phyloP scores from a whole-genome alignment of 2,113 vertebrate genomes.

The Candoia aspera region DNA sequence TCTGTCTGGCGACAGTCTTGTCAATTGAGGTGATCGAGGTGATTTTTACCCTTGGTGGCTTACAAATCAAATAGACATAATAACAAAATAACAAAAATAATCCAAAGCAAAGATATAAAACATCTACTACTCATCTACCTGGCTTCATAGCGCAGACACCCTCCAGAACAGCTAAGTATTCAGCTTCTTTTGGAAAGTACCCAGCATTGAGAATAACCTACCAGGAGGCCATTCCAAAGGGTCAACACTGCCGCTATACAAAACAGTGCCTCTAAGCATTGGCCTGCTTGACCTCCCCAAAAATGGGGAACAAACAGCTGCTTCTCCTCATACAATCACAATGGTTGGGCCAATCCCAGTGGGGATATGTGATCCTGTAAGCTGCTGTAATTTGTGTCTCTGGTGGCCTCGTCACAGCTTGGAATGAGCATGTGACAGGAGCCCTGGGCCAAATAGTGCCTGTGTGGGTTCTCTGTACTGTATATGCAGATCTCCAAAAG shows the following conservation, averaged over 20 bases:
- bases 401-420: too few species aligned
- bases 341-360: neutral
- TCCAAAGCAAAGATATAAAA: neutral
- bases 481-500: neutral
- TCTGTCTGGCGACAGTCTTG: too few species aligned
- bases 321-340: neutral
- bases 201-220: neutral
- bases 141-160: neutral
- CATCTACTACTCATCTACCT: neutral
- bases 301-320: neutral
- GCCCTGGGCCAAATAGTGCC: too few species aligned
- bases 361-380: neutral
- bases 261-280: neutral
- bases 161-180: too few species aligned
- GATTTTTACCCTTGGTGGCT: neutral
- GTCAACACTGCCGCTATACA: neutral
- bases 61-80: neutral
- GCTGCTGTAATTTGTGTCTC: neutral
- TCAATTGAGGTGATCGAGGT: too few species aligned
- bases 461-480: neutral
- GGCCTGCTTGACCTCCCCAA: neutral
- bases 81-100: neutral
- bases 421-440: too few species aligned
- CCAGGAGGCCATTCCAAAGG: neutral
- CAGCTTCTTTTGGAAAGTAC: too few species aligned